phyloP scores from a whole-genome alignment of 2,888 invertebrate genomes.

The Anodontia alba region DNA sequence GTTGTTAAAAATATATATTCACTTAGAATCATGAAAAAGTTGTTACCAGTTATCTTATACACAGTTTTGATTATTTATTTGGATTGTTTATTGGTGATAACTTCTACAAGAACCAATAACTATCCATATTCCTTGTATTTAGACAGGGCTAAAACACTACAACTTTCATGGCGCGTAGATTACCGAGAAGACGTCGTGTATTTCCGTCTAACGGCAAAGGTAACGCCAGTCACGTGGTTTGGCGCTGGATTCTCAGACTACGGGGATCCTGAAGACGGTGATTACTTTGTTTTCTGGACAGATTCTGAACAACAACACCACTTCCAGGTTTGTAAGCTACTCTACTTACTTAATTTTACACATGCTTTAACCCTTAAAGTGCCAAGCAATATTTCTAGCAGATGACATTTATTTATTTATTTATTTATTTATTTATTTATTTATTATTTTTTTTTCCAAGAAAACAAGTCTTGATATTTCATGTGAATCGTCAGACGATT shows the following conservation, averaged over 20 bases:
- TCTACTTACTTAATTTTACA: too few species aligned
- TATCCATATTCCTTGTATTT: constrained; percentile 57
- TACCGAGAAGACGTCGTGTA: constrained; percentile 52
- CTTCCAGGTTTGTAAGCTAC: constrained; percentile 62
- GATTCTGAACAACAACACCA: constrained; percentile 64
- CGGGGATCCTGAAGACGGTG: constrained; percentile 71
- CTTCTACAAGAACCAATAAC: background rate
- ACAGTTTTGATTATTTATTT: background rate
- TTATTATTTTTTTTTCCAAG: background rate
- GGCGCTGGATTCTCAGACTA: constrained; percentile 78
- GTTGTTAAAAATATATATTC: too few species aligned
- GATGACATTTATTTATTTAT: too few species aligned
- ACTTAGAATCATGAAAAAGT: too few species aligned
- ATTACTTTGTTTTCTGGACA: constrained; percentile 79
- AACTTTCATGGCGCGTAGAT: constrained; percentile 69
- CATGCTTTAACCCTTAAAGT: too few species aligned
- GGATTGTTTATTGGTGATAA: background rate
- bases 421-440: background rate
- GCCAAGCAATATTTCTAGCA: too few species aligned
- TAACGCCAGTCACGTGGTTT: constrained; percentile 56
- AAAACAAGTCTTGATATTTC: too few species aligned
- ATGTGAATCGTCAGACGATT: too few species aligned
- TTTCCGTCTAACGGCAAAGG: constrained; percentile 56
- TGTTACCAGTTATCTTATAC: too few species aligned
- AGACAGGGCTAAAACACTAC: constrained; percentile 48